Evolutionary conservation across 1,140 invertebrate genomes (phyloP).

Genomic region (Solenopsis fugax): DNA sequence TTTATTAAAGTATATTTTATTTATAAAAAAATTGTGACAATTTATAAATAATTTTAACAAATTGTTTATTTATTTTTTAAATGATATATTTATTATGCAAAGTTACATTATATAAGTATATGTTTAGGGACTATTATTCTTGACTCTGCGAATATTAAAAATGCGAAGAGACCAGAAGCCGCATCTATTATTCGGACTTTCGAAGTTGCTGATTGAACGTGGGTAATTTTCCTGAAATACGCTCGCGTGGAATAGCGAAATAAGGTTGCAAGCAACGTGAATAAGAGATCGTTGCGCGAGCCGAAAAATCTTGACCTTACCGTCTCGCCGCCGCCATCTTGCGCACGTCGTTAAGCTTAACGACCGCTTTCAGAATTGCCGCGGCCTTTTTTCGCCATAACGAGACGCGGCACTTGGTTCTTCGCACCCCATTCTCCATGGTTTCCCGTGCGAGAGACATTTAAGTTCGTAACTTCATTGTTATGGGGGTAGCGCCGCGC

Average conservation of each 20-base stretch:
- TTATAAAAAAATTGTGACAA: not conserved
- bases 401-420: slow-evolving; percentile 75
- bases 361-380: slow-evolving; percentile 79
- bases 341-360: slow-evolving; percentile 77
- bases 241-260: slow-evolving; percentile 53
- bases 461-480: slow-evolving; percentile 76
- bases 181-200: slow-evolving; percentile 31
- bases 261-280: slow-evolving; percentile 29
- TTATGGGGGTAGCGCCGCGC: slow-evolving; percentile 53
- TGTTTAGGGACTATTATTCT: not conserved
- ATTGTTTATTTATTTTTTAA: not conserved
- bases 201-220: slow-evolving; percentile 51
- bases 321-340: slow-evolving; percentile 60
- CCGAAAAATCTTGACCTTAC: slow-evolving; percentile 80
- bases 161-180: not conserved
- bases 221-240: slow-evolving; percentile 40
- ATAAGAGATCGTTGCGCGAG: slow-evolving; percentile 41
- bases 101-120: not conserved
- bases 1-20: too few relatives aligned
- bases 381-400: slow-evolving; percentile 77
- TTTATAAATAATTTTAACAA: not conserved
- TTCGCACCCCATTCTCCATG: slow-evolving; percentile 76
- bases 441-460: slow-evolving; percentile 71
- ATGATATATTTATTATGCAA: not conserved
- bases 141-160: not conserved